Evolutionary conservation across 2,797 vertebrate species (phyloP).

Genomic region (Pipistrellus nathusii): DNA sequence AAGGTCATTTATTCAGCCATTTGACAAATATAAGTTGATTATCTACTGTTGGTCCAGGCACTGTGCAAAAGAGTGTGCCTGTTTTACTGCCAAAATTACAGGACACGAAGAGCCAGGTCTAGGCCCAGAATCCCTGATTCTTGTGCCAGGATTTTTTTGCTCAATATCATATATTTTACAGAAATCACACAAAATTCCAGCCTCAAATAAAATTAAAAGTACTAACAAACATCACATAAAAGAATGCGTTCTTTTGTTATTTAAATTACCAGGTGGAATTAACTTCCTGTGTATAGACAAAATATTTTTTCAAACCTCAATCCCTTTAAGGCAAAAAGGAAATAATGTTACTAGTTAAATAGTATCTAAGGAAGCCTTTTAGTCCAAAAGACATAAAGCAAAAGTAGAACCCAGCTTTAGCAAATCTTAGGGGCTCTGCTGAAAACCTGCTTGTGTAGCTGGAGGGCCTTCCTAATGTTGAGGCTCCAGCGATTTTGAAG

Average conservation of each 20-base stretch:
- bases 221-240: neutral
- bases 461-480: neutral
- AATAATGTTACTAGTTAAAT: neutral
- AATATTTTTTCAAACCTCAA: neutral
- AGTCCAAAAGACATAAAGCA: neutral
- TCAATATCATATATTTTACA: slow-evolving; percentile 30
- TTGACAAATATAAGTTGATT: slow-evolving; percentile 38
- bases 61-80: neutral
- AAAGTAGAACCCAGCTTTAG: neutral
- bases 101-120: neutral
- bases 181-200: slow-evolving; percentile 50
- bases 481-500: neutral
- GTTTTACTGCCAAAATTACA: slow-evolving; percentile 13
- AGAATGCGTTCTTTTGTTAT: slow-evolving; percentile 4
- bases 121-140: neutral
- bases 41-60: neutral
- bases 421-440: neutral
- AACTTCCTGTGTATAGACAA: neutral
- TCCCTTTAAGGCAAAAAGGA: neutral
- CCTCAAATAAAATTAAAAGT: slow-evolving; percentile 29
- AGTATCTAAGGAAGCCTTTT: neutral
- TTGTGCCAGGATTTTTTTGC: neutral
- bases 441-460: neutral
- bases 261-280: slow-evolving; percentile 51
- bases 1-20: neutral